Evolutionary conservation across 2,113 vertebrate genomes (phyloP), one percentile per base, ranked within the genome.

Genomic region (Cryptotis parvus): DNA sequence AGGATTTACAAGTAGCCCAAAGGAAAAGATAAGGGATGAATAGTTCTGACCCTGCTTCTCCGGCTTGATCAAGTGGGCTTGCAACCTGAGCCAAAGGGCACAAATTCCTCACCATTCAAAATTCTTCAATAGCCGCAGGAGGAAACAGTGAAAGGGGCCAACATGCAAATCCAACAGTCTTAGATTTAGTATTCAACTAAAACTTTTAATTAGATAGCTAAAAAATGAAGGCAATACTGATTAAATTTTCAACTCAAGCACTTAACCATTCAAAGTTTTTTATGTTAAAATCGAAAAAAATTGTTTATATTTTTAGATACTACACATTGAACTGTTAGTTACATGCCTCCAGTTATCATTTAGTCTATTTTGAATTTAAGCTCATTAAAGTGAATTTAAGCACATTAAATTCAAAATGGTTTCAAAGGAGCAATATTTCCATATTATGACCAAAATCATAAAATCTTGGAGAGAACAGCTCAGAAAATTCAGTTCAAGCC

Each of bases 1-100:
- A 78, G n/a, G 73, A 92, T 94, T 96, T 97, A 95, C 87, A 94
- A 95, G 94, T 37, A 96, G 97, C 95, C 92, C 83, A 73, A 58
- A 97, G 97, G 97, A 98, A 98, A 98, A 96, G 95, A 97, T 96
- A 97, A 97, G 97, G 96, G 92, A 96, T 93, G 96, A 98, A 92
- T 70, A 96, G 97, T 94, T 94, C 94, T 97, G 96, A 97, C 97
- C 97, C 95, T 77, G 91, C 94, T 97, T 96, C 95, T 97, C 97
- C 39, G 93, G 65, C 79, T 92, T 91, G 96, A 95, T 94, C 97
- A 98, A 97, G 97, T 95, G 95, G 96, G 95, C 92, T 97, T 98
- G 98, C 98, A 98, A 98, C 97, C 98, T 95, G 98, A 98, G 96
- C 97, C 95, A 94, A 96, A 95, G 94, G 96, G 95, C 84, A 87